Evolutionary conservation across 2,113 vertebrate species (phyloP), one percentile per base, ranked within the genome.

Genomic region (Hystrix cristata): DNA sequence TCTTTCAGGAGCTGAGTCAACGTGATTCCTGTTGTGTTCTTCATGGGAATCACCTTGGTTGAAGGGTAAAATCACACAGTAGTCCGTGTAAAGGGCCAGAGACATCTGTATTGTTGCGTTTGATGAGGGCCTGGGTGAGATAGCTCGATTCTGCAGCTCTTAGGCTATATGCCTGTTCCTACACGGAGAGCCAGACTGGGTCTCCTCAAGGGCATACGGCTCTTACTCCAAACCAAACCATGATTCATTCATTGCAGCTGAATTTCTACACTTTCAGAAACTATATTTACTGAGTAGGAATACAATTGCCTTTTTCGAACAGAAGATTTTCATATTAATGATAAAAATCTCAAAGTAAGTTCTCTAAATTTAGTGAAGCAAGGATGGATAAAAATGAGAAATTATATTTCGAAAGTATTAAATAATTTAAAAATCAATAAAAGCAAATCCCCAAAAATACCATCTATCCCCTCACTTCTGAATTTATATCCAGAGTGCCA

Each of bases 361-460:
- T 83, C 80, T 90, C 55, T 81, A 67, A 60, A 97, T 72, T 71
- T 92, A 80, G n/a, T 43, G 10, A 90, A 90, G 79, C 15, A 67
- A 93, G 9, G 43, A 67, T 71, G 18, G 29, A 72, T 18, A 91
- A 86, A 95, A 71, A 71, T 64, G 4, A 71, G 34, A 19, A 83
- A 53, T 83, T 38, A 1, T 72, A 72, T 95, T 95, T 84, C 46
- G 81, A 90, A 94, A 78, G 29, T 12, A 64, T 18, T 43, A 59
- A 67, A 57, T 46, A 91, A 85, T 27, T 64, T 1, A n/a, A 87
- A 84, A 81, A 43, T 38, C 27, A n/a, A 72, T 55, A n/a, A 7
- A 27, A 43, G 19, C 29, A 48, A 74, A 78, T n/a, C 19, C 21
- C 0, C 18, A 7, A 9, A 53, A 79, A 29, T 5, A 46, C 0